A percentile compares a stretch with the other conserved stretches of the same genome.
These are phyloP conservation scores for Malurus cyaneus DNA, from an alignment of 2,113 vertebrate genomes.

Conservation along the genomic window DNA sequence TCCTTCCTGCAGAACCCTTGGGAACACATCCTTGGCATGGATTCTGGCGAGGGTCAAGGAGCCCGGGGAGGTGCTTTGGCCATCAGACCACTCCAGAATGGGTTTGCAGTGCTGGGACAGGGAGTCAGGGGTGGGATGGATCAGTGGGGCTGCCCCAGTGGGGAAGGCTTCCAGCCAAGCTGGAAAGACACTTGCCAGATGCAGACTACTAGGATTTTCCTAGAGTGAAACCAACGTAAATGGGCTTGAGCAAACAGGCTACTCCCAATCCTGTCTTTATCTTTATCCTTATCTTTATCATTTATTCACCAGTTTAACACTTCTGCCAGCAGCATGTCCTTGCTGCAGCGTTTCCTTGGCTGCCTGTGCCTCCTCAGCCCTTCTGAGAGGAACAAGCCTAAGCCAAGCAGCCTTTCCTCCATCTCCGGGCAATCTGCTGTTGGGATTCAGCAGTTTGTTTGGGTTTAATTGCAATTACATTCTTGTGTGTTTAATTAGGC, in stretches of 20 bases:
- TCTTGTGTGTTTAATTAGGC: slow-evolving; percentile 19
- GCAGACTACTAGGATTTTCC: neutral
- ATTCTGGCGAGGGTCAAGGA: neutral
- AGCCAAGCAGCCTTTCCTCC: neutral
- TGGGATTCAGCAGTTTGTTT: slow-evolving; percentile 13
- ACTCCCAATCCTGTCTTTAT: neutral
- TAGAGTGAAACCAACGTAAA: neutral
- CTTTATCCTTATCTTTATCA: neutral
- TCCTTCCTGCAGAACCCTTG: neutral
- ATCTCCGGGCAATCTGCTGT: neutral
- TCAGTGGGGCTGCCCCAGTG: neutral
- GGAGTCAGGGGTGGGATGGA: neutral
- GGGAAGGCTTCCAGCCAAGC: neutral
- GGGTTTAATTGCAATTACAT: neutral
- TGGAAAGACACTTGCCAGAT: neutral
- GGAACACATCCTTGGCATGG: neutral
- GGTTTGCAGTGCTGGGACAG: neutral
- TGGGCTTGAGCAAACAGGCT: neutral
- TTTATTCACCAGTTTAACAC: slow-evolving; percentile 13
- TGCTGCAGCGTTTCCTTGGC: neutral
- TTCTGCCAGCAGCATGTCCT: neutral
- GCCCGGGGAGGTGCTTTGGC: neutral
- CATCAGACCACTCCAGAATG: neutral
- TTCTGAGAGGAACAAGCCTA: neutral
- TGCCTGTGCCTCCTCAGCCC: neutral